Base-by-base conservation (phyloP, 1,140 invertebrate genomes). In the Drosophila mauritiana region DNA sequence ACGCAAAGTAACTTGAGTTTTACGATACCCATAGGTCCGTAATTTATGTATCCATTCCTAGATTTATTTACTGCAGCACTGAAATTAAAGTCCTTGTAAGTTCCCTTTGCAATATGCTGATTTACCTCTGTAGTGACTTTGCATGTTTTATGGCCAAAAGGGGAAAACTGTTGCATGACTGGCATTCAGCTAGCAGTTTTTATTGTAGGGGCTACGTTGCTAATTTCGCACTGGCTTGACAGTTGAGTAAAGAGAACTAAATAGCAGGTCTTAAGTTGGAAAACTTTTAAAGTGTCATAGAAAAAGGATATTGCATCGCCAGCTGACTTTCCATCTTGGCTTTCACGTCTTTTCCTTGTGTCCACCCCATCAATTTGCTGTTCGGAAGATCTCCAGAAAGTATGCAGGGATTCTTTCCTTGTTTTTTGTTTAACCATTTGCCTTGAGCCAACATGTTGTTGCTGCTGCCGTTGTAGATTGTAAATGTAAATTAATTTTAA, bases 221-320 rank as follows among this genome's bases (percentile, higher is more conserved):
- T 90, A 89, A 89, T 89, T 89, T 89, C 72, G 61, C 85, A 72
- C 62, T 73, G 73, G 25, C 69, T 90, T 80, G 85, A 84, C 77
- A 84, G 80, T 80, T 80, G 73, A 89, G 72, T 80, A 63, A 68
- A 68, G 25, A 53, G 27, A 34, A 37, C 36, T 34, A 55, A 40
- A 39, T 46, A 36, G 20, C 4, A 52, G 34, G 13, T 17, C 40
- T 40, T 27, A 5, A 43, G 34, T 54, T 52, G 36, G 17, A 37
- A 34, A 82, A 63, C 61, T 20, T 52, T 62, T 51, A 61, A 69
- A 72, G 64, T 70, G 12, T 17, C 25, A 31, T 22, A 13, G 27
- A 17, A 15, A 34, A 3, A n/a, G 12, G 10, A 15, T 17, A 39
- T 42, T 34, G 43, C 34, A 37, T 70, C 42, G 27, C 34, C 34